Conservation (phyloP, 2,113 vertebrate genomes). For the Siphamia tubifer region DNA sequence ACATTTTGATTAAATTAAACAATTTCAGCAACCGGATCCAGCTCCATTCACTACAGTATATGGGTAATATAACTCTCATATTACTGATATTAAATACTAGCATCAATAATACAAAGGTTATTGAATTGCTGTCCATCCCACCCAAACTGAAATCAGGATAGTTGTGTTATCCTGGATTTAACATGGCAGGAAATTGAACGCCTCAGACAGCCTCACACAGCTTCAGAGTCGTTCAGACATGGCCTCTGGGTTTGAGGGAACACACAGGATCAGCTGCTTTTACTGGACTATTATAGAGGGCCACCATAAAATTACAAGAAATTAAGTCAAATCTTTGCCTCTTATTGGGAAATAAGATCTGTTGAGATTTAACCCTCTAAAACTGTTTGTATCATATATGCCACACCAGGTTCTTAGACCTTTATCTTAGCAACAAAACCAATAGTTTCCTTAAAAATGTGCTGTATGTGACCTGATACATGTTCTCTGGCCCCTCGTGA, state of each 20-base stretch:
- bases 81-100: not conserved
- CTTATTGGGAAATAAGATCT: not conserved
- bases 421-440: too few species aligned
- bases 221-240: conserved; percentile 42
- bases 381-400: too few species aligned
- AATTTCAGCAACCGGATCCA: too few species aligned
- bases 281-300: conserved; percentile 34
- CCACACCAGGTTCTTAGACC: too few species aligned
- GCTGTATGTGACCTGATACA: too few species aligned
- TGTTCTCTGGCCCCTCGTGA: too few species aligned
- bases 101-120: conserved; percentile 6
- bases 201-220: conserved; percentile 36
- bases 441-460: too few species aligned
- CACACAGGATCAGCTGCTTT: conserved; percentile 34
- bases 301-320: not conserved
- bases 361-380: not conserved
- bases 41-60: too few species aligned
- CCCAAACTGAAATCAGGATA: conserved; percentile 32
- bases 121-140: conserved; percentile 31
- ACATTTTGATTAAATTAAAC: too few species aligned
- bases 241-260: conserved; percentile 36
- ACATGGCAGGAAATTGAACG: conserved; percentile 57
- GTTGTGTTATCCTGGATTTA: conserved; percentile 41
- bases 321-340: not conserved
- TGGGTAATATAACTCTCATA: conserved; percentile 10